Evolutionary conservation across 2,888 invertebrate genomes (phyloP), one percentile per base, ranked within the genome.

Genomic region (Halictus quadricinctus): DNA sequence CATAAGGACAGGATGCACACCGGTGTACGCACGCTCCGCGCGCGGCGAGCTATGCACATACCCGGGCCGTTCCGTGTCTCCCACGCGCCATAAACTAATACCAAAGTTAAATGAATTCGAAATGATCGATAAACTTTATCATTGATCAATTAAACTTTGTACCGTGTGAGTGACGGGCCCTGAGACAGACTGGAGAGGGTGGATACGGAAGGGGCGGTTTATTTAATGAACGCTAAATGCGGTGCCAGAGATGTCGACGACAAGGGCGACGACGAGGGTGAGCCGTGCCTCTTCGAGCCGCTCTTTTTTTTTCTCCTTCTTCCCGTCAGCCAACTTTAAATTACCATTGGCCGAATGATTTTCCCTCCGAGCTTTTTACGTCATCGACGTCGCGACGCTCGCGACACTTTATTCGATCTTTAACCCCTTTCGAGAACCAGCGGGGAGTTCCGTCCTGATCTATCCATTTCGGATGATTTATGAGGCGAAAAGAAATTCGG

Each of bases 81-180:
- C 84, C 88, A 83, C 91, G 90, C 91, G 91, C 91, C 93, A 93
- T 92, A 93, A 93, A 93, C 93, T 93, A 92, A 89, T 92, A 92
- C 90, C 91, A 92, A 94, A 94, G 94, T 94, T 94, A 94, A 94
- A 94, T 94, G 94, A 94, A 94, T 94, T 94, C 92, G 93, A 94
- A 94, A 94, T 94, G 94, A 94, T 94, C 94, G 94, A 94, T 94
- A 94, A 94, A 94, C 92, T 94, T 94, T 94, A 94, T 94, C 94
- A 94, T 94, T 94, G 94, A 94, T 94, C 94, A 94, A 94, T 94
- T 94, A 94, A 94, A 94, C 93, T 94, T 94, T 94, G 93, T 91
- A 90, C 91, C 94, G 94, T 94, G 94, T 94, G 94, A 94, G 94
- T 94, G 94, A 93, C 92, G 92, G 90, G 89, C 83, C 87, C 87